Evolutionary conservation across 53 echinoderm and acorn worm species (phyloP), one percentile per base, ranked within the genome.

Genomic region (Crossaster papposus): DNA sequence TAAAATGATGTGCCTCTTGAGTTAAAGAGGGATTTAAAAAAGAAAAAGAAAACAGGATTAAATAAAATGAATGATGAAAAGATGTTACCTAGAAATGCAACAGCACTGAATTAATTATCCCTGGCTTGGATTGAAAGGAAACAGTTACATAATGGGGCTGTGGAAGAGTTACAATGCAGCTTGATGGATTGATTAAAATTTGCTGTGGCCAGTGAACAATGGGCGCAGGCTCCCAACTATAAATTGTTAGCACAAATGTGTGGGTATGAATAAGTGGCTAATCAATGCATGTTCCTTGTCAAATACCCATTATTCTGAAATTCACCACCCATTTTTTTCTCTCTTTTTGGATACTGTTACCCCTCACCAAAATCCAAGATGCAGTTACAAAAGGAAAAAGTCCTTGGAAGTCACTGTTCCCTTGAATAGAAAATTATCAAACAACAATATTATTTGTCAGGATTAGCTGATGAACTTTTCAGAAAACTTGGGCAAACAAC

Each of bases 181-280:
- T 63, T 87, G n/a, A 4, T 17, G 62, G 77, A 87, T 77, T 76
- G 87, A 87, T 87, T 87, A 87, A 87, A 58, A 87, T 87, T 87
- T 58, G 76, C 77, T 36, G 62, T 17, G 77, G 77, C 65, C 22
- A 2, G 51, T 77, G 52, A 77, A 87, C 77, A 87, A 87, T 77
- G 75, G 44, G 44, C 44, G 6, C 44, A 58, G 31, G 83, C 35
- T 68, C n/a, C 29, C 34, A 73, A 85, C 72, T 85, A 85, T 85
- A 73, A 73, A 53, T 85, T 72, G 53, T 72, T 85, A 73, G 23
- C 85, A 73, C 72, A 72, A 52, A 85, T 51, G 71, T 65, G 23
- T 50, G 33, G 32, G 80, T 54, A 80, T 80, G 32, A 80, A 24
- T 78, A 52, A 80, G 33, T 20, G 36, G 80, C n/a, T 80, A 32